Base-by-base conservation (phyloP, 2,888 invertebrate genomes). In the Drosophila kanekoi region DNA sequence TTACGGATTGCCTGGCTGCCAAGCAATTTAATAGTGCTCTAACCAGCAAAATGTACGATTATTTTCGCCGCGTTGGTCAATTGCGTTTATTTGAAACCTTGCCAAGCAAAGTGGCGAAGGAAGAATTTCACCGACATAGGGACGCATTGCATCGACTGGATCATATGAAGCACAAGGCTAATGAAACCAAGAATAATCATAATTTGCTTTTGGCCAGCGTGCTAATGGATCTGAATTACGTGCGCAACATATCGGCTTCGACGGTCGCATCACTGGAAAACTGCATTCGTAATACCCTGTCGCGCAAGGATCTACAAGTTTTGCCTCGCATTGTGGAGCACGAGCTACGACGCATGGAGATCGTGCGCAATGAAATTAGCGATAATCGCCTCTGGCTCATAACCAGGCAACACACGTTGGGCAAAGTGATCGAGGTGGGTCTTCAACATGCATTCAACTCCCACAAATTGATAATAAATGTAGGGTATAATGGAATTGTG, bases 361-460 rank as follows among this genome's bases (percentile, higher is more conserved):
- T 13, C 0, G 3, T 80, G 9, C 73, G 74, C 5, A 70, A 80
- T 14, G 74, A 79, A 40, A 44, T 79, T 2, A 74, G 79, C 47
- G 77, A 80, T 6, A 49, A 41, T 35, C 73, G 79, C 1, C 28
- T 60, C 4, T 33, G 32, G 49, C 58, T 79, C 4, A 56, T 80
- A 10, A 74, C 59, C 9, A 44, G 60, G 1, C 63, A 77, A 16
- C 79, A 79, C 13, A 68, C 62, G 0, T 47, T 74, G 16, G 79
- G 74, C 49, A 51, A 43, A 5, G 14, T 79, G n/a, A 48, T 62
- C 14, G 74, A 80, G 77, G 79, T 79, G 18, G 9, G 71, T 63
- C 8, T 1, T 11, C 8, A 38, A 23, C 23, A 8, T 8, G 6
- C 8, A 23, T 23, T 23, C 23, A 23, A 6, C 23, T 23, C 6